These are phyloP conservation scores for Leiothrix lutea DNA, from an alignment of 2,113 vertebrate species.

Conservation along the genomic window DNA sequence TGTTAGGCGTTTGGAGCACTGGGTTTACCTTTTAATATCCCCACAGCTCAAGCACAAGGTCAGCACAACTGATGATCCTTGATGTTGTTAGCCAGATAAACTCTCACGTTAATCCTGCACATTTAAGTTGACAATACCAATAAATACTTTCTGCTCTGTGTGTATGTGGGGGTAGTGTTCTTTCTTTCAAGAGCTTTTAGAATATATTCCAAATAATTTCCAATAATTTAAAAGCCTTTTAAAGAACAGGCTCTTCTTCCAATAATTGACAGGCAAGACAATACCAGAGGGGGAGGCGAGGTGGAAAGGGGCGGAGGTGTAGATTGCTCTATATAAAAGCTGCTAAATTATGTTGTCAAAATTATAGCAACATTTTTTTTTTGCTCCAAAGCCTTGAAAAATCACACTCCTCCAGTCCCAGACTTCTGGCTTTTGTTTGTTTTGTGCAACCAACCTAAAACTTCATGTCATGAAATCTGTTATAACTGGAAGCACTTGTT, in stretches of 20 bases:
- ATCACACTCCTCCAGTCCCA: slow-evolving; percentile 48
- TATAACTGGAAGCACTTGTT: slow-evolving; percentile 12
- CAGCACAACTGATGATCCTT: background rate
- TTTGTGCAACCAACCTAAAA: slow-evolving; percentile 58
- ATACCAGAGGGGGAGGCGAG: slow-evolving; percentile 64
- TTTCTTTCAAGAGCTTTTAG: slow-evolving; percentile 69
- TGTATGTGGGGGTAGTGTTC: slow-evolving; percentile 44
- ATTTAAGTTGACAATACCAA: slow-evolving; percentile 33
- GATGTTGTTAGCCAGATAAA: background rate
- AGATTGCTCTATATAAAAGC: slow-evolving; percentile 73
- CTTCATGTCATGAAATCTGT: slow-evolving; percentile 21
- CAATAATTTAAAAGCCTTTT: slow-evolving; percentile 74
- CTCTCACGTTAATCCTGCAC: background rate
- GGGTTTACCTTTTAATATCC: background rate
- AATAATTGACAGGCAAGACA: slow-evolving; percentile 75
- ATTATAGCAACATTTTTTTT: slow-evolving; percentile 65
- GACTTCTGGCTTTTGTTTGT: slow-evolving; percentile 62
- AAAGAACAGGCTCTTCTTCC: slow-evolving; percentile 69
- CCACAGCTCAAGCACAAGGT: background rate
- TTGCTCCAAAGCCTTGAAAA: slow-evolving; percentile 40
- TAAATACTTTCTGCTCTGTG: slow-evolving; percentile 53
- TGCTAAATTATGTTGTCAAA: slow-evolving; percentile 77
- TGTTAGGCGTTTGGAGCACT: background rate
- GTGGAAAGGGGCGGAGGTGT: slow-evolving; percentile 69
- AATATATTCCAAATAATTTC: slow-evolving; percentile 73